A percentile compares a stretch with the other conserved stretches of the same genome.
These are phyloP conservation scores for Lycia hirtaria DNA, from an alignment of 2,888 invertebrate genomes.

Conservation along the genomic window DNA sequence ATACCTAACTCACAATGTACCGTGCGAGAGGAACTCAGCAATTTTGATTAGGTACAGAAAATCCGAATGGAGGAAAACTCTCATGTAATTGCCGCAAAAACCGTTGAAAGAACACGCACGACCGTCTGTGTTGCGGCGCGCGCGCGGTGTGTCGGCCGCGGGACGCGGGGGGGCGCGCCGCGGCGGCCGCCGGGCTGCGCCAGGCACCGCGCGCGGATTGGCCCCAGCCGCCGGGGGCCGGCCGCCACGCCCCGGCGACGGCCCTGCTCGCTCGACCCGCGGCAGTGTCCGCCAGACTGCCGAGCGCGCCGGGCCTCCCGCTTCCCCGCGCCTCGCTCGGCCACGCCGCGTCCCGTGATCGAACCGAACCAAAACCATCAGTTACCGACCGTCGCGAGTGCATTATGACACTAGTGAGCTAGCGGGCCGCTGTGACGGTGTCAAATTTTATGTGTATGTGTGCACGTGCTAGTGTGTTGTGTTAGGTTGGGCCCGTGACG, in stretches of 20 bases:
- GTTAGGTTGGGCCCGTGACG: constrained; percentile 80
- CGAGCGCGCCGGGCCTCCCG: constrained; percentile 86
- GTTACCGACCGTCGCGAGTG: constrained; percentile 78
- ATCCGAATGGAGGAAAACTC: constrained; percentile 70
- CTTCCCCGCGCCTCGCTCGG: constrained; percentile 85
- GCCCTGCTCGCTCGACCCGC: constrained; percentile 65
- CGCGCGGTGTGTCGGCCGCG: constrained; percentile 55
- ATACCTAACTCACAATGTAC: constrained; percentile 58
- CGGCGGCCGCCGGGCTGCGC: constrained; percentile 63
- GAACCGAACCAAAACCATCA: constrained; percentile 63
- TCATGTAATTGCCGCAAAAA: constrained; percentile 68
- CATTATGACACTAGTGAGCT: constrained; percentile 85
- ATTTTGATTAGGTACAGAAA: constrained; percentile 72
- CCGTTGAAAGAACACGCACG: constrained; percentile 66
- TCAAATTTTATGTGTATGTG: constrained; percentile 79
- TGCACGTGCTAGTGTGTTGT: constrained; percentile 83
- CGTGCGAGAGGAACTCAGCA: constrained; percentile 64
- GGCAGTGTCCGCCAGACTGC: constrained; percentile 84
- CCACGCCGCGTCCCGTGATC: constrained; percentile 76
- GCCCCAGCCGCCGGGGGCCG: constrained; percentile 42
- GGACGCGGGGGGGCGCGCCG: constrained; percentile 50
- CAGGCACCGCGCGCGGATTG: constrained; percentile 39
- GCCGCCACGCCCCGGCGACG: constrained; percentile 69
- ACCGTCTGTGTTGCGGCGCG: constrained; percentile 61
- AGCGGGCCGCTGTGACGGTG: constrained; percentile 85